Conservation (phyloP, 2,113 vertebrate genomes). For the Eira barbara region DNA sequence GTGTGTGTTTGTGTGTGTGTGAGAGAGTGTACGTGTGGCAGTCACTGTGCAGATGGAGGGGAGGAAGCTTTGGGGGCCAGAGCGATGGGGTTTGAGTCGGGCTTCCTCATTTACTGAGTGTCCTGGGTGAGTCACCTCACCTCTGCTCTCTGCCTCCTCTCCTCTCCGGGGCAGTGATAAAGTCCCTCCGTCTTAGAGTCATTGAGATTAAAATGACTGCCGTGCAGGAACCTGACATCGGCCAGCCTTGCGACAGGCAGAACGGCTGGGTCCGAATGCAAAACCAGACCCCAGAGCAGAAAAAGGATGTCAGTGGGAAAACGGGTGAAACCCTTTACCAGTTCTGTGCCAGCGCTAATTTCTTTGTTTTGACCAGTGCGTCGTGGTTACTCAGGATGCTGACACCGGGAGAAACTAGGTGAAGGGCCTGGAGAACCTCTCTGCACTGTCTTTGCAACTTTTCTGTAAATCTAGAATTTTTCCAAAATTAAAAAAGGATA, state of each 20-base stretch:
- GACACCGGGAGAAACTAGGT: fast-evolving
- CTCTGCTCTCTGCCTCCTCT: too few species aligned
- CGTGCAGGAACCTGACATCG: fast-evolving
- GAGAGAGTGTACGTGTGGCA: fast-evolving
- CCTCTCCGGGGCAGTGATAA: fast-evolving
- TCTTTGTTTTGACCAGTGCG: fast-evolving
- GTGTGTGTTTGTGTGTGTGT: not conserved
- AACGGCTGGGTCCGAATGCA: fast-evolving
- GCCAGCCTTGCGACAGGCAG: not conserved
- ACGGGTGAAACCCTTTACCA: fast-evolving
- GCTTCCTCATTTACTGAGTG: fast-evolving
- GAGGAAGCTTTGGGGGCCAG: not conserved
- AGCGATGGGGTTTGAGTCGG: not conserved
- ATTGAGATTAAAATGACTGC: fast-evolving
- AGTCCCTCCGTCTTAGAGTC: fast-evolving
- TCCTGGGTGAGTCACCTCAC: not conserved
- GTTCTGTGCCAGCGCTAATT: fast-evolving
- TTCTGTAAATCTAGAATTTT: not conserved
- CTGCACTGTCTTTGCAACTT: not conserved
- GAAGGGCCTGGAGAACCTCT: not conserved
- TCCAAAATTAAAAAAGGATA: not conserved
- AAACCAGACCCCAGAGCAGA: too few species aligned
- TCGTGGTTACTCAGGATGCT: fast-evolving
- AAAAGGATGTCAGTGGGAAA: not conserved
- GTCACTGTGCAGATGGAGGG: fast-evolving